These are phyloP conservation scores for Lepidurus packardi DNA, from an alignment of 1,140 invertebrate species.

Conservation along the genomic window DNA sequence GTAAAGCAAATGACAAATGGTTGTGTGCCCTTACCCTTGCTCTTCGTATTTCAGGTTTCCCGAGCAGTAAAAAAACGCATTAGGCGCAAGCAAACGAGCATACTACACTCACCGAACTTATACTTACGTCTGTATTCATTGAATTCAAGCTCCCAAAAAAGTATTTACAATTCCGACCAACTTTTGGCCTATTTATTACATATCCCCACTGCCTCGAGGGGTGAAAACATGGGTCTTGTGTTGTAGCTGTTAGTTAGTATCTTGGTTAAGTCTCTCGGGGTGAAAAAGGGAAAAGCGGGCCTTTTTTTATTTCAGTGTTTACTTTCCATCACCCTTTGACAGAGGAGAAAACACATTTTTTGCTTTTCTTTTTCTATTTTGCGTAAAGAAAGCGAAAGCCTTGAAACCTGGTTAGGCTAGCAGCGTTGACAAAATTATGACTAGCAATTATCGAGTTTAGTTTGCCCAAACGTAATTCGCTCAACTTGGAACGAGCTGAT, in stretches of 20 bases:
- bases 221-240: background rate
- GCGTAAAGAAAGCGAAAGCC: background rate
- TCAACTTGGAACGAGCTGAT: slow-evolving; percentile 7
- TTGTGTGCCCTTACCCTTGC: slow-evolving; percentile 3
- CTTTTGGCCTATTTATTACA: background rate
- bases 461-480: background rate
- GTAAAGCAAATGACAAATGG: slow-evolving; percentile 22
- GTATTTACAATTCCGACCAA: background rate
- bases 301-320: background rate
- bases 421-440: background rate
- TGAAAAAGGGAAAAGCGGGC: background rate
- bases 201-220: background rate
- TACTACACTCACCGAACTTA: background rate
- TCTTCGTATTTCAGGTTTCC: slow-evolving; percentile 15
- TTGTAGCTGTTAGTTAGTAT: background rate
- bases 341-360: background rate
- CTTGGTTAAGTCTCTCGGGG: background rate
- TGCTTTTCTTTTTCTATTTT: background rate
- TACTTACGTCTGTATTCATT: background rate
- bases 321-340: background rate
- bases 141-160: background rate
- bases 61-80: slow-evolving; percentile 9
- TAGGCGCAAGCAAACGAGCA: slow-evolving; percentile 15
- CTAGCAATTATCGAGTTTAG: background rate
- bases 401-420: background rate